Evolutionary conservation across 53 echinoderm and acorn worm species (phyloP).

Genomic region (Crossaster papposus): DNA sequence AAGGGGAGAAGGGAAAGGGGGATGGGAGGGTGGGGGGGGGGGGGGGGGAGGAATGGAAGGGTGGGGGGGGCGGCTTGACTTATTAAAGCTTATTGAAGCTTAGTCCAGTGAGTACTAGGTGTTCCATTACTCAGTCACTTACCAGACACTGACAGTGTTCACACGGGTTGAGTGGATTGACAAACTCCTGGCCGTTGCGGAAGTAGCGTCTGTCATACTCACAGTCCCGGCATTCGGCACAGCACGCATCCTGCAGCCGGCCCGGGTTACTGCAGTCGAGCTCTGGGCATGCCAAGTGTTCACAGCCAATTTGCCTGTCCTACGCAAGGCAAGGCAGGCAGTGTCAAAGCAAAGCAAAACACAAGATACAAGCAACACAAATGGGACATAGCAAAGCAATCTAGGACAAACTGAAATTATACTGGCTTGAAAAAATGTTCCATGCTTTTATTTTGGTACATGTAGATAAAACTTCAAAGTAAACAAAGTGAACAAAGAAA

Average conservation of each 20-base stretch:
- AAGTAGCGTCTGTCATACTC: conserved; percentile 84
- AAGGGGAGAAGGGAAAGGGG: too few species aligned
- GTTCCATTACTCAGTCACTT: conserved; percentile 16
- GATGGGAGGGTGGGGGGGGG: too few species aligned
- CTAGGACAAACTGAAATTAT: background rate
- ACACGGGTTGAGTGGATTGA: conserved; percentile 80
- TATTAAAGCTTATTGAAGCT: too few species aligned
- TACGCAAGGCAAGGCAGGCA: conserved; percentile 30
- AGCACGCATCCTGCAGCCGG: conserved; percentile 65
- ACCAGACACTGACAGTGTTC: conserved; percentile 77
- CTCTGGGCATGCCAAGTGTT: conserved; percentile 59
- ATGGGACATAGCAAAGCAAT: background rate
- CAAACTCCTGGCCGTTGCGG: conserved; percentile 76
- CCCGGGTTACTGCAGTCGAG: conserved; percentile 81
- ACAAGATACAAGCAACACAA: conserved; percentile 44
- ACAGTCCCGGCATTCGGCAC: conserved; percentile 77
- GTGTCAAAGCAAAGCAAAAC: background rate
- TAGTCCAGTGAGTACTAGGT: background rate
- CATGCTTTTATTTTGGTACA: background rate
- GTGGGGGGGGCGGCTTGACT: too few species aligned
- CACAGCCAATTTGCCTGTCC: conserved; percentile 73
- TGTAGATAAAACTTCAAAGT: too few species aligned
- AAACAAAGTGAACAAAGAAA: too few species aligned
- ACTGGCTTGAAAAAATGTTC: background rate
- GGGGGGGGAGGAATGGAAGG: too few species aligned